Percentiles rank a stretch among this genome's conserved stretches.
Evolutionary conservation across 2,888 invertebrate species (phyloP).

Genomic region (Drosophila putrida): DNA sequence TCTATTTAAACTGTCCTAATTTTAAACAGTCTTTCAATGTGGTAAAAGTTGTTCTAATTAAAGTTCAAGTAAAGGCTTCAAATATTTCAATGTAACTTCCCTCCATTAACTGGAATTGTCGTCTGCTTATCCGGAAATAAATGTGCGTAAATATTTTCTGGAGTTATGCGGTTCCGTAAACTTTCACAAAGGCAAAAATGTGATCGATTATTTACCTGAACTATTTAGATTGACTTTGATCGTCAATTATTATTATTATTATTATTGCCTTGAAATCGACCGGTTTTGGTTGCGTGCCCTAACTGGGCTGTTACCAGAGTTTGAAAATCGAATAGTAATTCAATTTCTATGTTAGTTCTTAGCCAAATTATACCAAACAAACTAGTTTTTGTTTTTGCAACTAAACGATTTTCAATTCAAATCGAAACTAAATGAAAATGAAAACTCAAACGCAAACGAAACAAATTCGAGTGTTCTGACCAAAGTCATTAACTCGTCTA

Average conservation of each 20-base stretch:
- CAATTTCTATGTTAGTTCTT: slow-evolving; percentile 19
- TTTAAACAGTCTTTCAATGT: neutral
- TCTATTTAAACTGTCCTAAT: neutral
- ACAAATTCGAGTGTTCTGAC: slow-evolving; percentile 65
- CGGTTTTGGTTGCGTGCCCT: slow-evolving; percentile 17
- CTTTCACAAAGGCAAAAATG: slow-evolving; percentile 53
- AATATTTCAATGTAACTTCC: slow-evolving; percentile 30
- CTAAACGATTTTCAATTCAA: slow-evolving; percentile 15
- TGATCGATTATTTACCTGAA: slow-evolving; percentile 31
- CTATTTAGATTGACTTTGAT: slow-evolving; percentile 31
- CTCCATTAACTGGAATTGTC: slow-evolving; percentile 17
- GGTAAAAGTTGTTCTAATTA: slow-evolving; percentile 10
- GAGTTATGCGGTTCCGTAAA: slow-evolving; percentile 55
- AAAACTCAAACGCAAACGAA: slow-evolving; percentile 48
- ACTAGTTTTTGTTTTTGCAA: slow-evolving; percentile 25
- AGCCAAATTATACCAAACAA: slow-evolving; percentile 32
- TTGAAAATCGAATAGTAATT: neutral
- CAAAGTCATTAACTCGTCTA: slow-evolving; percentile 72
- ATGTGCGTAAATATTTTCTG: slow-evolving; percentile 37
- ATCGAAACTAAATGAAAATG: slow-evolving; percentile 47
- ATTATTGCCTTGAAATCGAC: slow-evolving; percentile 58
- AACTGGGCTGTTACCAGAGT: slow-evolving; percentile 6
- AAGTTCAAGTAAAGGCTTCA: slow-evolving; percentile 3
- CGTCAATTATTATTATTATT: slow-evolving; percentile 26
- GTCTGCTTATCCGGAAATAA: slow-evolving; percentile 51